A percentile compares a stretch with the other conserved stretches of the same genome.
Evolutionary conservation across 2,888 invertebrate species (phyloP).

Genomic region (Alloplasta piceator): DNA sequence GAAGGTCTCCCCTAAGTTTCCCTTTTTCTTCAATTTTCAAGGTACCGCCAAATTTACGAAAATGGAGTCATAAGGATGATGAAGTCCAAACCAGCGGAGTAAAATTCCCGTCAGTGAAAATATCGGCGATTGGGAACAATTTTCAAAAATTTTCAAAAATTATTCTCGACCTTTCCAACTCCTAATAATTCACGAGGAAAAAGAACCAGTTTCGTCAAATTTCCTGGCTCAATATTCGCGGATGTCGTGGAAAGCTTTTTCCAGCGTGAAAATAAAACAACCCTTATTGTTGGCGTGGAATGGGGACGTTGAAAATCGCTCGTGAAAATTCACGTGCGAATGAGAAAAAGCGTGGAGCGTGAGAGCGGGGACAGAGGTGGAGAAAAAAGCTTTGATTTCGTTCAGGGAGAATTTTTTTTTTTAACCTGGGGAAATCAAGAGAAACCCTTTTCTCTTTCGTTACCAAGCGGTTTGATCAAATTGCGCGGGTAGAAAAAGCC

Average conservation of each 20-base stretch:
- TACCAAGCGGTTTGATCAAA: conserved; percentile 69
- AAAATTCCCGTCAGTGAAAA: neutral
- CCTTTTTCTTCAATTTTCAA: no score
- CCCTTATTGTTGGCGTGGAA: neutral
- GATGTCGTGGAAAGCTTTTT: no score
- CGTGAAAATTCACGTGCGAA: conserved; percentile 68
- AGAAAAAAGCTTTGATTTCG: neutral
- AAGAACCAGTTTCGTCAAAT: no score
- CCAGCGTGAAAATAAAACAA: conserved; percentile 20
- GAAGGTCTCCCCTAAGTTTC: no score
- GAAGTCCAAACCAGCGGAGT: no score
- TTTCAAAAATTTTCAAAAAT: no score
- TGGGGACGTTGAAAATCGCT: conserved; percentile 67
- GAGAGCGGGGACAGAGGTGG: conserved; percentile 24
- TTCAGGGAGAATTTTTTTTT: neutral
- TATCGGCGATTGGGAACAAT: conserved; percentile 12
- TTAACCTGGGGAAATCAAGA: neutral
- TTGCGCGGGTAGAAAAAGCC: conserved; percentile 69
- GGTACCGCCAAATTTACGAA: no score
- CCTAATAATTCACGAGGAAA: no score
- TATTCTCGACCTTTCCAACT: no score
- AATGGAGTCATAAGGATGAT: no score
- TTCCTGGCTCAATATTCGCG: no score
- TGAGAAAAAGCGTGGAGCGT: conserved; percentile 29
- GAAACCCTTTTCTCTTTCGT: conserved; percentile 1